Conservation (phyloP, 2,888 invertebrate genomes). For the Galeruca laticollis region DNA sequence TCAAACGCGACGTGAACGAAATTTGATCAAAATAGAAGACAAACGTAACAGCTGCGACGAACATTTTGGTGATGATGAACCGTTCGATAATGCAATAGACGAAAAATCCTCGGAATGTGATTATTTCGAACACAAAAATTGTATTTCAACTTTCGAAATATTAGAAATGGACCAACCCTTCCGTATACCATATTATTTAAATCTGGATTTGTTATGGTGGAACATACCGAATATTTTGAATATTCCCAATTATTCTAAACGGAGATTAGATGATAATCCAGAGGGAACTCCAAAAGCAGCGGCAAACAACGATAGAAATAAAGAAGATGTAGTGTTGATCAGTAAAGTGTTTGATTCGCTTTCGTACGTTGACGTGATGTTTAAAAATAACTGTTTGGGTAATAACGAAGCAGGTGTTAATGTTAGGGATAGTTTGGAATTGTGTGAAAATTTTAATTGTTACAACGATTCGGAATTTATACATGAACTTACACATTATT, state of each 20-base stretch:
- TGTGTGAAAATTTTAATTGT: conserved; percentile 58
- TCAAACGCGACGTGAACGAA: conserved; percentile 37
- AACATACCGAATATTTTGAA: conserved; percentile 54
- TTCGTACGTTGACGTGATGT: conserved; percentile 54
- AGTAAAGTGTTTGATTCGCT: conserved; percentile 46
- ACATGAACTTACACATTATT: conserved; percentile 61
- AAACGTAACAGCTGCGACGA: conserved; percentile 31
- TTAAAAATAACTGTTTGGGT: conserved; percentile 57
- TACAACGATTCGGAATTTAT: conserved; percentile 53
- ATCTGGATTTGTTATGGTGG: conserved; percentile 55
- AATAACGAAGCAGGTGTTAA: conserved; percentile 55
- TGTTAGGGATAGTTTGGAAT: conserved; percentile 64
- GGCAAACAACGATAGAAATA: conserved; percentile 11
- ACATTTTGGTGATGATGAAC: conserved; percentile 39
- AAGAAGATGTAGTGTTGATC: conserved; percentile 31
- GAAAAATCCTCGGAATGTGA: background rate
- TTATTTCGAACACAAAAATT: conserved; percentile 48
- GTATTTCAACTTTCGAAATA: conserved; percentile 53
- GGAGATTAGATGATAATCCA: conserved; percentile 26
- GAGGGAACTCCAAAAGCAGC: conserved; percentile 2
- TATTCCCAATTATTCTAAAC: conserved; percentile 36
- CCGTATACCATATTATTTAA: conserved; percentile 50
- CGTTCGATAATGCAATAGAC: conserved; percentile 1
- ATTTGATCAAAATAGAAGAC: conserved; percentile 37
- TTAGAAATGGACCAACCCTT: conserved; percentile 46